These are phyloP conservation scores for Megaceryle torquata DNA, from an alignment of 2,113 vertebrate genomes.

Conservation along the genomic window DNA sequence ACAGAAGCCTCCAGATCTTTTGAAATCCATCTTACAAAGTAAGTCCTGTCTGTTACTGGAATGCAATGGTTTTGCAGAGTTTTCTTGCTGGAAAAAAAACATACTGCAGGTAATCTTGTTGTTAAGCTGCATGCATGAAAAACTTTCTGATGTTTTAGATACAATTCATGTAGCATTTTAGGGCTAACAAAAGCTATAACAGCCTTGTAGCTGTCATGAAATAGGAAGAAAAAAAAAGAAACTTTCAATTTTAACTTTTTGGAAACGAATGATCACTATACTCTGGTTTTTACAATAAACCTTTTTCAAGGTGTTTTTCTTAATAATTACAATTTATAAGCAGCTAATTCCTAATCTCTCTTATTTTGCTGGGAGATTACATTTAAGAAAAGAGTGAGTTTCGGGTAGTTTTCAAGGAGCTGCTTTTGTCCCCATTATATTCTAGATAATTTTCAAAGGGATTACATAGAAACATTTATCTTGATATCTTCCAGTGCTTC, in stretches of 20 bases:
- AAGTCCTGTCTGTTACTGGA: conserved; percentile 51
- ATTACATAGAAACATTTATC: conserved; percentile 46
- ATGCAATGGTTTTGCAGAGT: conserved; percentile 16
- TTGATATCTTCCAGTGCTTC: conserved; percentile 6
- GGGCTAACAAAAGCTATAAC: neutral
- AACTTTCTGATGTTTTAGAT: conserved; percentile 33
- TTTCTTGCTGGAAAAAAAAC: neutral
- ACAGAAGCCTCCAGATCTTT: conserved; percentile 68
- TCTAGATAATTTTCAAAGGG: conserved; percentile 40
- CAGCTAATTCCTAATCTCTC: neutral
- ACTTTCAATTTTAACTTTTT: conserved; percentile 53
- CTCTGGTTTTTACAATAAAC: neutral
- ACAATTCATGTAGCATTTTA: neutral
- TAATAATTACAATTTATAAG: neutral
- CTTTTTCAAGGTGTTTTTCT: conserved; percentile 22
- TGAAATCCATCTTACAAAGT: conserved; percentile 59
- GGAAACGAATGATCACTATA: neutral
- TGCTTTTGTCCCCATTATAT: conserved; percentile 51
- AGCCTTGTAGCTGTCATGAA: neutral
- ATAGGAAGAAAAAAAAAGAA: neutral
- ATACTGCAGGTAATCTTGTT: conserved; percentile 3
- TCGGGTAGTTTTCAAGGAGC: conserved; percentile 45
- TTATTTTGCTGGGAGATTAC: conserved; percentile 24
- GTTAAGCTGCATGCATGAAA: neutral
- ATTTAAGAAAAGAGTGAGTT: conserved; percentile 25